Base-by-base conservation (phyloP, 2,797 vertebrate species). In the Limnodromus scolopaceus region DNA sequence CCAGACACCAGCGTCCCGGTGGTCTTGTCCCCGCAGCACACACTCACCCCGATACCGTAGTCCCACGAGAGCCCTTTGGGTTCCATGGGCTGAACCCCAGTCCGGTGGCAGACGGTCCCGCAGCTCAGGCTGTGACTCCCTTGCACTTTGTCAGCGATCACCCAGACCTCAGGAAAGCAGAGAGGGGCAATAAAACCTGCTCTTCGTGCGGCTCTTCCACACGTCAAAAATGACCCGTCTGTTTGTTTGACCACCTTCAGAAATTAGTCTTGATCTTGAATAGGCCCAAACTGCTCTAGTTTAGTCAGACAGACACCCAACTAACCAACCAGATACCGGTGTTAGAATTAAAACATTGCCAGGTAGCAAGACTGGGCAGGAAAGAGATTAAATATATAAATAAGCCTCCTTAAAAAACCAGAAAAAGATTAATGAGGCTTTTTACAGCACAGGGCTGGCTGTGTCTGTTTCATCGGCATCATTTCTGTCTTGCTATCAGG, bases 31-130 rank as follows among this genome's bases (percentile, higher is more conserved):
- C 23, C 34, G 10, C 49, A 87, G 34, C 36, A 80, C 98, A 98
- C 95, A 99, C 98, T 98, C 95, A 99, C 99, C 98, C 99, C 99
- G 4, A 99, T 99, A 25, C 99, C 99, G 2, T 99, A 99, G 96
- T 99, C 99, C 99, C 99, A 99, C 0, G 98, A 98, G 82, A 98
- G 98, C 55, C 99, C 99, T 86, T 98, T 99, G 5, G 99, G 99
- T 61, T 99, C 98, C 94, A 98, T 91, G 3, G 99, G 99, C 65
- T 98, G 99, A 61, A 99, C 98, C 1, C 99, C 99, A 0, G 98
- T 98, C 17, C 99, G 98, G 41, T 98, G 99, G 78, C 99, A 99
- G 70, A 99, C 99, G 0, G 99, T 99, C 16, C 99, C 99, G 48
- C 98, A 99, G 98, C 99, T 99, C 98, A 99, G 97, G 85, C 99